A percentile compares a stretch with the other conserved stretches of the same genome.
Conservation (phyloP, 2,113 vertebrate genomes). For the Tichodroma muraria region DNA sequence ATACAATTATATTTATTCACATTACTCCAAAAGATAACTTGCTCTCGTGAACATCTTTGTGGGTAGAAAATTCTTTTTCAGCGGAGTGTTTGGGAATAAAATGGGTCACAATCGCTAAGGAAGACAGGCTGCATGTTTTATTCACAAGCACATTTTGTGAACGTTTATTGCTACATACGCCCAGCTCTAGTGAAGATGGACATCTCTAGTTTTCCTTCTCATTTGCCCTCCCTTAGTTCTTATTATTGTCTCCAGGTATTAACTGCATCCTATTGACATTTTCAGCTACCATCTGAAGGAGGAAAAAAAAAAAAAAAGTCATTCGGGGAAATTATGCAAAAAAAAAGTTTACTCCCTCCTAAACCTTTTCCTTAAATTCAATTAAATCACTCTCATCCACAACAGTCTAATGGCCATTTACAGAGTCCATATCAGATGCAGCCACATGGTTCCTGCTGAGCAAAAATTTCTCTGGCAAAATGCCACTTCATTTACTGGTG, state of each 20-base stretch:
- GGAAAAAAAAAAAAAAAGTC: not conserved
- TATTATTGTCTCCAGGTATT: not conserved
- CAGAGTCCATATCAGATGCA: conserved; percentile 8
- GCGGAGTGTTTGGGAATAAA: conserved; percentile 21
- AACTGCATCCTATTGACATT: not conserved
- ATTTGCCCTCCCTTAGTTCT: not conserved
- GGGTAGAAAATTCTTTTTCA: not conserved
- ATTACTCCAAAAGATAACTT: conserved; percentile 9
- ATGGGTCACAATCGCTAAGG: conserved; percentile 44
- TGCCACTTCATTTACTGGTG: not conserved
- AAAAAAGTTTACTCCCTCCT: not conserved
- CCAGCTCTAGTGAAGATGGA: conserved; percentile 39
- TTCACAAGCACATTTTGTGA: conserved; percentile 57
- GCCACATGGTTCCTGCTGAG: not conserved
- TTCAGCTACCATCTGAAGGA: not conserved
- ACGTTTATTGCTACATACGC: not conserved
- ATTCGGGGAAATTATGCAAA: conserved; percentile 5
- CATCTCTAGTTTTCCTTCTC: not conserved
- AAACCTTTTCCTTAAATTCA: conserved; percentile 27
- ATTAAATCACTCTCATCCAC: not conserved
- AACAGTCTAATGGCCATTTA: conserved; percentile 24
- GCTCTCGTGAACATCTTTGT: not conserved
- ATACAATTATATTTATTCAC: conserved; percentile 17
- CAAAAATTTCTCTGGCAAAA: conserved; percentile 2
- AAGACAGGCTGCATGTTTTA: conserved; percentile 52